phyloP scores from a whole-genome alignment of 1,140 invertebrate species.

The Acromyrmex charruanus region DNA sequence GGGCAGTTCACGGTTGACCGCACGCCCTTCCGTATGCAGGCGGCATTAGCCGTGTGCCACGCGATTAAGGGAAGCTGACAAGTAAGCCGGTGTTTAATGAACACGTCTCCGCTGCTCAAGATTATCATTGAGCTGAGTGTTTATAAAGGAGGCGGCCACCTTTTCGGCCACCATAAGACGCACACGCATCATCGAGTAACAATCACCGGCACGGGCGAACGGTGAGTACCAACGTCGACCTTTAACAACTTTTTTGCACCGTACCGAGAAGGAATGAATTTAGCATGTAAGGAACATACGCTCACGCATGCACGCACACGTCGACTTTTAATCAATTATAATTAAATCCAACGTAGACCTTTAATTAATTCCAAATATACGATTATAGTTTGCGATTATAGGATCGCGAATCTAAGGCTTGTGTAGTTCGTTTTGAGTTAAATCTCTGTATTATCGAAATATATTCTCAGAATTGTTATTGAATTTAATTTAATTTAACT shows the following conservation, averaged over 20 bases:
- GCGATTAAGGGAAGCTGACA: constrained; percentile 72
- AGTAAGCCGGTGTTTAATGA: constrained; percentile 81
- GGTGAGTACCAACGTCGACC: constrained; percentile 65
- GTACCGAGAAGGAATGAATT: not conserved
- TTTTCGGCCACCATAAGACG: constrained; percentile 70
- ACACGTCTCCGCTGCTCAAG: constrained; percentile 80
- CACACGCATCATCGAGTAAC: constrained; percentile 72
- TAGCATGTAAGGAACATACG: not conserved
- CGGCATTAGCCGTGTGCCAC: constrained; percentile 69
- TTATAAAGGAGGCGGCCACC: constrained; percentile 70
- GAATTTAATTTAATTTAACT: not conserved
- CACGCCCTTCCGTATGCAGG: constrained; percentile 65
- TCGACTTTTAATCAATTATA: not conserved
- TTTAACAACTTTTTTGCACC: constrained; percentile 10
- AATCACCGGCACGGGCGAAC: constrained; percentile 61
- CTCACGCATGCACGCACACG: not conserved
- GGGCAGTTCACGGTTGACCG: constrained; percentile 72
- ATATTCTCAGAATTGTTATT: not conserved
- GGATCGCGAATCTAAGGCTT: not conserved
- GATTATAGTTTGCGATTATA: not conserved
- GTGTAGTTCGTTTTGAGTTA: not conserved
- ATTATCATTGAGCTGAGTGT: constrained; percentile 67
- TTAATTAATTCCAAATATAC: not conserved
- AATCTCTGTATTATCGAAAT: not conserved
- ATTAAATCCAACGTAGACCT: not conserved